Evolutionary conservation across 2,113 vertebrate species (phyloP).

Genomic region (Chaetodon trifascialis): DNA sequence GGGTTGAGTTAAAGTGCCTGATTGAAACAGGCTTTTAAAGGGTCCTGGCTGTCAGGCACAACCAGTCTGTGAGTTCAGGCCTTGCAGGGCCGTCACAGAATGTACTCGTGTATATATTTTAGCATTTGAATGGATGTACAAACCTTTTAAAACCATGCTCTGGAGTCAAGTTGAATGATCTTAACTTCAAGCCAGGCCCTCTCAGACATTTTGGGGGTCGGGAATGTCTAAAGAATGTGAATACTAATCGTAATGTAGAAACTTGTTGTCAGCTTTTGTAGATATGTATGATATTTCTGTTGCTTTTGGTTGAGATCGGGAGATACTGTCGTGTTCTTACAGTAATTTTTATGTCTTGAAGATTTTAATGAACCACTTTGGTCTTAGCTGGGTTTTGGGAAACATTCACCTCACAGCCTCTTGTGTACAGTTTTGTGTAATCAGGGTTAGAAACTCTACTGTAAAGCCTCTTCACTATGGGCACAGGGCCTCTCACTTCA

Average conservation of each 20-base stretch:
- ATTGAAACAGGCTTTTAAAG: slow-evolving; percentile 3
- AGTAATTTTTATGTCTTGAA: neutral
- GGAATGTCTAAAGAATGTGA: slow-evolving; percentile 53
- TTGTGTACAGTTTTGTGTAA: slow-evolving; percentile 41
- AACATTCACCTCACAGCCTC: neutral
- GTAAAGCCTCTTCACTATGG: slow-evolving; percentile 7
- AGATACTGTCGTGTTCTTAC: slow-evolving; percentile 41
- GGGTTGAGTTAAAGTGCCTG: slow-evolving; percentile 37
- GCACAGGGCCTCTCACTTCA: slow-evolving; percentile 18
- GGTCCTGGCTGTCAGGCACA: slow-evolving; percentile 4
- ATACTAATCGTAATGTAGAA: slow-evolving; percentile 31
- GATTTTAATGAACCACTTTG: slow-evolving; percentile 22
- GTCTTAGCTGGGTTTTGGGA: neutral
- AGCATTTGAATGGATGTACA: slow-evolving; percentile 61
- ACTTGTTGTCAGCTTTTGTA: slow-evolving; percentile 35
- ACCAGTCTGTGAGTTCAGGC: slow-evolving; percentile 27
- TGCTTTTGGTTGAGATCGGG: slow-evolving; percentile 21
- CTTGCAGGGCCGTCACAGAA: slow-evolving; percentile 29
- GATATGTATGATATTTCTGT: slow-evolving; percentile 50
- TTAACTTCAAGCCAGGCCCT: slow-evolving; percentile 2
- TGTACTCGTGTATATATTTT: slow-evolving; percentile 57
- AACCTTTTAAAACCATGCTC: slow-evolving; percentile 18
- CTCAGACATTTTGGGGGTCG: neutral
- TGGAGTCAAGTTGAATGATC: neutral
- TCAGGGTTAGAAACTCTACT: slow-evolving; percentile 12